These are phyloP conservation scores for Andrena marginata DNA, from an alignment of 2,888 invertebrate genomes.

Conservation along the genomic window DNA sequence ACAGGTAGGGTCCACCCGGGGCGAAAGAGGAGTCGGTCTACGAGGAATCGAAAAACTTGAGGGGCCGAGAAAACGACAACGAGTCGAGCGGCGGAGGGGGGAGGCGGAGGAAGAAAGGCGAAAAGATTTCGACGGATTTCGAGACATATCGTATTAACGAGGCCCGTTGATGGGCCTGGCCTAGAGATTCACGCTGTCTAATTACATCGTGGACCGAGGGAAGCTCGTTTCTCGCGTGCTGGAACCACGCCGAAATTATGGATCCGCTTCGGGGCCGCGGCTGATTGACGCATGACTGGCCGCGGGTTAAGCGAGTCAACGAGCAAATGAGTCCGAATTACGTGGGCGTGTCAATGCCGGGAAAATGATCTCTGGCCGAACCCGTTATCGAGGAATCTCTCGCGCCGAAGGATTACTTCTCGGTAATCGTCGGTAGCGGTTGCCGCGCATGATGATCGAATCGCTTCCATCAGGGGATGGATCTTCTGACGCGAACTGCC, in stretches of 20 bases:
- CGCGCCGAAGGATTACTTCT: conserved; percentile 46
- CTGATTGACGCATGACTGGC: conserved; percentile 73
- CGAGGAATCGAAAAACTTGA: conserved; percentile 55
- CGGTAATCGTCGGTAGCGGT: background rate
- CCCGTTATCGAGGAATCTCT: conserved; percentile 49
- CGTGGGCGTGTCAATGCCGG: conserved; percentile 82
- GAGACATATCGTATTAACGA: conserved; percentile 74
- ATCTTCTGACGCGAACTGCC: no score
- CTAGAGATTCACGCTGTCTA: conserved; percentile 75
- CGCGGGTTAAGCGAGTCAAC: conserved; percentile 79
- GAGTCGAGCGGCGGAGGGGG: background rate
- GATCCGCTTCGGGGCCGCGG: conserved; percentile 66
- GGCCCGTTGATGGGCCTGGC: conserved; percentile 73
- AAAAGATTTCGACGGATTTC: conserved; percentile 35
- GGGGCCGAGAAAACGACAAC: conserved; percentile 29
- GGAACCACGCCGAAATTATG: conserved; percentile 74
- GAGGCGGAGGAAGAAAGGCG: no score
- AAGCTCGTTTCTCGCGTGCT: conserved; percentile 79
- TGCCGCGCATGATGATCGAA: background rate
- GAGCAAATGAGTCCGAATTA: conserved; percentile 83
- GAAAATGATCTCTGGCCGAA: conserved; percentile 61
- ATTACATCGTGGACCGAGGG: conserved; percentile 74
- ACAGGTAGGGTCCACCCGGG: conserved; percentile 31
- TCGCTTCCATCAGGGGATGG: no score
- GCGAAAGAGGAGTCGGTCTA: conserved; percentile 62